Base-by-base conservation (phyloP, 1,140 invertebrate species). In the Cydia amplana region DNA sequence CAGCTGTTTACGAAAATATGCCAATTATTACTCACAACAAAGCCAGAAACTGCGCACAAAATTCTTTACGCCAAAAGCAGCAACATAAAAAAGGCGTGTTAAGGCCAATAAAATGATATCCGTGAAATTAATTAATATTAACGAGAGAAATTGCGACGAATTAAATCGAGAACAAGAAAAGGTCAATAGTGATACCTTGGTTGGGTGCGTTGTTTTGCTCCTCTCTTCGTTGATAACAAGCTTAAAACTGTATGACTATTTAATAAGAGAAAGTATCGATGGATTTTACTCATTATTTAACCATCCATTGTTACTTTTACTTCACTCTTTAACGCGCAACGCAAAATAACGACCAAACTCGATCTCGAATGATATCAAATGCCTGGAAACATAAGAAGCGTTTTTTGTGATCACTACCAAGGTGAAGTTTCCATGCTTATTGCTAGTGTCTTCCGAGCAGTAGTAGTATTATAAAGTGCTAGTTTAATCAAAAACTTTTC, bases 1-100 rank as follows among this genome's bases (percentile, higher is more conserved):
- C 91, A 92, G 91, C 91, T 92, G 91, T 91, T 90, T 84, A 79
- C 81, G 20, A 73, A 73, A 73, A 51, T 73, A 51, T 46, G 73
- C 73, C 55, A 74, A 60, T 60, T 64, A 40, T 70, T 70, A n/a
- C 65, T 36, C 65, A 70, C 65, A 70, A 70, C 65, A 70, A 70
- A 70, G 20, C 1, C 32, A 18, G 18, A 73, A 51, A 73, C 43
- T 55, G 72, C 43, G 72, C 49, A 51, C 14, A 73, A 72, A 73
- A 73, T 20, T 16, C 1, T 18, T 70, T 36, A 70, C 65, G 65
- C 28, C 9, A n/a, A 70, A 70, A 9, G 65, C 20, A 70, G 9
- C 9, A n/a, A 70, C 28, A 0, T 36, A 43, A 16, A 20, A 70
- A 70, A 32, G 4, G 7, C 7, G 1, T 70, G 7, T 40, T 36